Evolutionary conservation across 2,113 vertebrate species (phyloP), one percentile per base, ranked within the genome.

Genomic region (Cyprinus carpio): DNA sequence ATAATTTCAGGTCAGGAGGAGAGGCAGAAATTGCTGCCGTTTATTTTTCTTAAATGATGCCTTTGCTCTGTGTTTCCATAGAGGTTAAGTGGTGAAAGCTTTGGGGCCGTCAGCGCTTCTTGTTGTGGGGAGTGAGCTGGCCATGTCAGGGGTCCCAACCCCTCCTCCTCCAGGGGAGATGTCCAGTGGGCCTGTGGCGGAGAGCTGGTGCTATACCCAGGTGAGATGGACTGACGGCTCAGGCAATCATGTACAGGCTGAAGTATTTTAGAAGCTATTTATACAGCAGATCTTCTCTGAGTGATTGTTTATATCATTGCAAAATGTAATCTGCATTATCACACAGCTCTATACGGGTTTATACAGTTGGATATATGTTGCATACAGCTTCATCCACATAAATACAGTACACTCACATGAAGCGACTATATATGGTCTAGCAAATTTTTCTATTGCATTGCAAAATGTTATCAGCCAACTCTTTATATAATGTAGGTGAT

Each of bases 171-270:
- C 95, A 88, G 97, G 96, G 94, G 97, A 99, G 94, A 98, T 98
- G 98, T 95, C 97, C 91, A 93, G 96, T 94, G 97, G 97, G 89
- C 97, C 97, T 94, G 94, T 99, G 93, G 97, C 97, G 92, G 98
- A 99, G 93, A 99, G 97, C 94, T 99, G 98, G 98, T 99, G 98
- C 96, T 99, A 98, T 89, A 99, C 98, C 92, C 97, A 99, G 97
- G 98, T 99, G 49, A 76, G 43, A 31, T 31, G 15, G 15, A 20
- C 8, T 20, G 9, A 10, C 1, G 5, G 13, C 65, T 69, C 13
- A 78, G 34, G n/a, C 13, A 11, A 51, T 27, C 74, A 31, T 77
- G 8, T 60, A n/a, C 76, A 78, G 29, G 6, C 23, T 25, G 5
- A 74, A 43, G 37, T 43, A 3, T n/a, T 72, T 40, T 11, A 10